phyloP scores from a whole-genome alignment of 2,888 invertebrate species.

The Heliconius erato region DNA sequence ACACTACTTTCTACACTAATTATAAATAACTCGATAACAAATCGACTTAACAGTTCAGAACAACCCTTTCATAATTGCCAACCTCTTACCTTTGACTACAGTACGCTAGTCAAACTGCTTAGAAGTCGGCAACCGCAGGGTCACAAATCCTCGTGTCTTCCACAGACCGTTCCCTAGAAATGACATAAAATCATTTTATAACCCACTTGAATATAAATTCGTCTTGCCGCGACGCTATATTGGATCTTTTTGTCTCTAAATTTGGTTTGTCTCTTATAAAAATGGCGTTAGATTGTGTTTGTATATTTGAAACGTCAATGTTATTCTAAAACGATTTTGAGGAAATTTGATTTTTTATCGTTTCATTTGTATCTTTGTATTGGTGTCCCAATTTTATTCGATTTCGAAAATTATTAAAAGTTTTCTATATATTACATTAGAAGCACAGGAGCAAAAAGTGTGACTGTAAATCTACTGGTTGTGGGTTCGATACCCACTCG shows the following conservation, averaged over 20 bases:
- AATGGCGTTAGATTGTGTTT: slow-evolving; percentile 14
- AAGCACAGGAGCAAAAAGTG: too few relatives aligned
- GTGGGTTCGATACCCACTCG: too few relatives aligned
- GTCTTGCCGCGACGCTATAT: slow-evolving; percentile 40
- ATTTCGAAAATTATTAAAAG: not conserved
- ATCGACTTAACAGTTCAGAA: not conserved
- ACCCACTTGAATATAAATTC: slow-evolving; percentile 49
- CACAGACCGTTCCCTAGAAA: slow-evolving; percentile 58
- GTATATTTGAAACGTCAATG: not conserved
- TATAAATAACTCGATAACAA: not conserved
- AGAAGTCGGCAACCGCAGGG: slow-evolving; percentile 57
- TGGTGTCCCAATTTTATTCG: not conserved
- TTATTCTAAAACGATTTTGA: not conserved
- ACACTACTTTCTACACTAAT: not conserved
- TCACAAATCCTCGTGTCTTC: slow-evolving; percentile 71
- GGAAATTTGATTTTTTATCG: not conserved
- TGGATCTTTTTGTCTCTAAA: slow-evolving; percentile 40
- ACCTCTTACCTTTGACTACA: slow-evolving; percentile 14
- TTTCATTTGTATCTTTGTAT: not conserved
- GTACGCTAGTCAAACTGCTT: slow-evolving; percentile 38
- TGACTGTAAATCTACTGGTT: too few relatives aligned
- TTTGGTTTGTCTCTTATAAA: slow-evolving; percentile 17
- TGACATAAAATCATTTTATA: slow-evolving; percentile 56
- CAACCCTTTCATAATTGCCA: not conserved
- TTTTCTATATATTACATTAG: too few relatives aligned